phyloP scores from a whole-genome alignment of 2,797 vertebrate species.

The Malacoraja senta region DNA sequence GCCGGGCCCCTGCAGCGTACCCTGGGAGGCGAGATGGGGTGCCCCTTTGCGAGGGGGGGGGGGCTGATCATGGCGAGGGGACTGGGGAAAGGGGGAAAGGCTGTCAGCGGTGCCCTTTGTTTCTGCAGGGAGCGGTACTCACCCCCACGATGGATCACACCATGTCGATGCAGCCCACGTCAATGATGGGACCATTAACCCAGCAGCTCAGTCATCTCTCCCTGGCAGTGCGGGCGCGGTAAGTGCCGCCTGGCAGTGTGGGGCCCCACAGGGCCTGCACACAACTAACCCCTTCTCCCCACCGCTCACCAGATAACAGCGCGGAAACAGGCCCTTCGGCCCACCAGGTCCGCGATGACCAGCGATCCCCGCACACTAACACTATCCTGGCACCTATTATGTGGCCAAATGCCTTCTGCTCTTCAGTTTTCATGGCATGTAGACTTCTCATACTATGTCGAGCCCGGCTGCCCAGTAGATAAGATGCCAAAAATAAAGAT shows the following conservation, averaged over 20 bases:
- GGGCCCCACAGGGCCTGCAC: neutral
- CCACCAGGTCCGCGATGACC: too few relatives aligned
- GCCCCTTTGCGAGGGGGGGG: too few relatives aligned
- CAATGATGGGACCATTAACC: slow-evolving; percentile 77
- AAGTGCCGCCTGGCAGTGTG: slow-evolving; percentile 46
- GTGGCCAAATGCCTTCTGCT: neutral
- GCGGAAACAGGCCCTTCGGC: too few relatives aligned
- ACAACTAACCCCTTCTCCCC: too few relatives aligned
- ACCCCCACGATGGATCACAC: slow-evolving; percentile 79
- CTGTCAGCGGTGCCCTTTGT: neutral
- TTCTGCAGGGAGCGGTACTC: slow-evolving; percentile 71
- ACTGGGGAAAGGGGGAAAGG: neutral
- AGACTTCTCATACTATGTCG: neutral
- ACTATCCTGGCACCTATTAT: too few relatives aligned
- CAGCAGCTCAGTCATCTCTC: slow-evolving; percentile 88
- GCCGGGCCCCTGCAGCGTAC: too few relatives aligned
- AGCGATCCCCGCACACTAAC: too few relatives aligned
- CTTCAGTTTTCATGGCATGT: neutral
- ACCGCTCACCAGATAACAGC: too few relatives aligned
- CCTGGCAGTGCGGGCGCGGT: slow-evolving; percentile 76
- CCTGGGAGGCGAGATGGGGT: too few relatives aligned
- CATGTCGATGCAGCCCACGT: slow-evolving; percentile 80
- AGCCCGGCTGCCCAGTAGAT: too few relatives aligned
- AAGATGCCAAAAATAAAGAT: neutral
- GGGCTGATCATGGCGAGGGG: too few relatives aligned